Percentiles rank a stretch among this genome's conserved stretches.
Evolutionary conservation across 1,140 invertebrate genomes (phyloP).

Genomic region (Pseudomyrmex sp.): DNA sequence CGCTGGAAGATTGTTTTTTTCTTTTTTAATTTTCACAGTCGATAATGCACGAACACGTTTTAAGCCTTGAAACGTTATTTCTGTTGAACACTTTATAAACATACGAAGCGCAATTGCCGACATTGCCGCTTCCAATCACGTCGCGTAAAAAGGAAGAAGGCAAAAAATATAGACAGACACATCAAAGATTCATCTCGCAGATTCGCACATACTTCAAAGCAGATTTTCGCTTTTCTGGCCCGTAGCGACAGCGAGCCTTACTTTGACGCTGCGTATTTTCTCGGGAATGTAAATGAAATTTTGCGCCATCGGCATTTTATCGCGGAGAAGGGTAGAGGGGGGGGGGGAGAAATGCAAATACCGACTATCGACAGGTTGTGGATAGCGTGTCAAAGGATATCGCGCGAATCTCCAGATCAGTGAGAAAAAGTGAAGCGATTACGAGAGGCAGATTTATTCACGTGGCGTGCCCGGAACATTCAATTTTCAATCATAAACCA

Average conservation of each 20-base stretch:
- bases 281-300: slow-evolving; percentile 47
- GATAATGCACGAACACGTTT: neutral
- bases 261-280: slow-evolving; percentile 43
- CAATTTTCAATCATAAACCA: neutral
- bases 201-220: slow-evolving; percentile 41
- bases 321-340: neutral
- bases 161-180: slow-evolving; percentile 4
- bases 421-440: slow-evolving; percentile 19
- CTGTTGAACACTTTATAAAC: slow-evolving; percentile 29
- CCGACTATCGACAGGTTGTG: slow-evolving; percentile 26
- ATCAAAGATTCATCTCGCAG: slow-evolving; percentile 50
- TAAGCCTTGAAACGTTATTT: slow-evolving; percentile 32
- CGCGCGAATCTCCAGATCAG: slow-evolving; percentile 3
- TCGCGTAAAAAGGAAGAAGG: neutral
- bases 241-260: slow-evolving; percentile 28
- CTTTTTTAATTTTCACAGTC: neutral
- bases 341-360: slow-evolving; percentile 1
- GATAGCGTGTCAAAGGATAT: slow-evolving; percentile 35
- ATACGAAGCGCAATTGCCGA: slow-evolving; percentile 25
- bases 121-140: slow-evolving; percentile 33
- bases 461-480: neutral
- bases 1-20: neutral
- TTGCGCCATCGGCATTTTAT: slow-evolving; percentile 45
- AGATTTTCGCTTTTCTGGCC: slow-evolving; percentile 18
- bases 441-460: slow-evolving; percentile 18